Evolutionary conservation across 2,113 vertebrate genomes (phyloP).

Genomic region (Clarias macrocephalus): DNA sequence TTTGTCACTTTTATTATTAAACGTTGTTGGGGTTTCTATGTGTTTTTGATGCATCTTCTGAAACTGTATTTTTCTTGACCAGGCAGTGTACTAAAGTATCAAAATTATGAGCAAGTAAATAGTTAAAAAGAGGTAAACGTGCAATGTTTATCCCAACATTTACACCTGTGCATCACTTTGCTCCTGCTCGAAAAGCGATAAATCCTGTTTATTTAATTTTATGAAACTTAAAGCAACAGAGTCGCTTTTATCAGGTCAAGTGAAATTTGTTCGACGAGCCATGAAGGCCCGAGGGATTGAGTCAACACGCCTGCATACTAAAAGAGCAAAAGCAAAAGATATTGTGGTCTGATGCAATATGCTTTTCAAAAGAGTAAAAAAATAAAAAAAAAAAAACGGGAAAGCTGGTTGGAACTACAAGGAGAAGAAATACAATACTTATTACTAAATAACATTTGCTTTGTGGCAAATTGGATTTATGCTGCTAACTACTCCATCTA

Average conservation of each 20-base stretch:
- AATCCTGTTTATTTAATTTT: slow-evolving; percentile 12
- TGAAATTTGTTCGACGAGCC: slow-evolving; percentile 7
- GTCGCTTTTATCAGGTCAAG: background rate
- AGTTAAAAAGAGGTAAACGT: background rate
- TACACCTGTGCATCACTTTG: background rate
- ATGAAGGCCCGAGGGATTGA: slow-evolving; percentile 8
- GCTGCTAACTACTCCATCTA: background rate
- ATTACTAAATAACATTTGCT: background rate
- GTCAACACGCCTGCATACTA: background rate
- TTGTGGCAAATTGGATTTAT: background rate
- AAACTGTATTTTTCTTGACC: too few species aligned
- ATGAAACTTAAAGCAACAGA: background rate
- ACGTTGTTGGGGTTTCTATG: too few species aligned
- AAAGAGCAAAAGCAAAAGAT: background rate
- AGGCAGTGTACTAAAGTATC: background rate
- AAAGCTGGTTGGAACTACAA: background rate
- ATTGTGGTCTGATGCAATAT: slow-evolving; percentile 4
- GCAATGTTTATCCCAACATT: background rate
- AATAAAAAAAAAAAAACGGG: background rate
- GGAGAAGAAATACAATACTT: background rate
- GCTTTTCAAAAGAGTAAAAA: background rate
- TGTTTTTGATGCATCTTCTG: too few species aligned
- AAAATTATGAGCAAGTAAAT: too few species aligned
- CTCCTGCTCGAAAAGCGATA: background rate
- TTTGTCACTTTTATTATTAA: too few species aligned